Evolutionary conservation across 1,140 invertebrate genomes (phyloP), one percentile per base, ranked within the genome.

Genomic region (Druon quercuslanigerum): DNA sequence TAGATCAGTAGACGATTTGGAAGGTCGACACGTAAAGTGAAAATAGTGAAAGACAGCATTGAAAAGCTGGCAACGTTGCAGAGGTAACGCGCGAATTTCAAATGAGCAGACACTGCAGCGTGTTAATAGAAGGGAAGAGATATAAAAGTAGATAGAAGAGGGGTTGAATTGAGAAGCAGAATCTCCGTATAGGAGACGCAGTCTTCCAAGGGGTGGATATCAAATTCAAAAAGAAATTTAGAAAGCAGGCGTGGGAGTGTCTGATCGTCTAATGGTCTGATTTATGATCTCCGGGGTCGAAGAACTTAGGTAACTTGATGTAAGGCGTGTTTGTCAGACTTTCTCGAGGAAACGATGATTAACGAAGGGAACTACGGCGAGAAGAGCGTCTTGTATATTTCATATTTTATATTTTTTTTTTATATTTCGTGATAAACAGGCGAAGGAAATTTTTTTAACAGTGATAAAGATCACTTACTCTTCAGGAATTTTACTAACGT

Each of bases 11-110:
- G 40, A 9, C 11, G 40, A 46, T 46, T 46, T 46, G 40, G 40
- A 46, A 46, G 40, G 40, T 46, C 40, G 40, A 46, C 40, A 46
- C 40, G 40, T 46, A 7, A 46, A 46, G 40, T 6, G 1, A 46
- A 46, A 46, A 46, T 46, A 46, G 40, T 46, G 70, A 25, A 33
- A 73, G 74, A 25, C 54, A 74, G 71, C 57, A 74, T 66, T 75
- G 80, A 84, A 84, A 82, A 84, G 75, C 56, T 77, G 82, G 80
- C 75, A 83, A 79, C 33, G 66, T 81, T 83, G 79, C 79, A 81
- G 83, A 84, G 74, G 70, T 77, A 70, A 76, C 76, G 77, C 74
- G 77, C 66, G 57, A 70, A 60, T 79, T 73, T 78, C 81, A 82
- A 83, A 54, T 54, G 52, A 54, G 52, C 52, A 54, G 52, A 17